A percentile compares a stretch with the other conserved stretches of the same genome.
These are phyloP conservation scores for Autographa pulchrina DNA, from an alignment of 2,888 invertebrate genomes.

Conservation along the genomic window DNA sequence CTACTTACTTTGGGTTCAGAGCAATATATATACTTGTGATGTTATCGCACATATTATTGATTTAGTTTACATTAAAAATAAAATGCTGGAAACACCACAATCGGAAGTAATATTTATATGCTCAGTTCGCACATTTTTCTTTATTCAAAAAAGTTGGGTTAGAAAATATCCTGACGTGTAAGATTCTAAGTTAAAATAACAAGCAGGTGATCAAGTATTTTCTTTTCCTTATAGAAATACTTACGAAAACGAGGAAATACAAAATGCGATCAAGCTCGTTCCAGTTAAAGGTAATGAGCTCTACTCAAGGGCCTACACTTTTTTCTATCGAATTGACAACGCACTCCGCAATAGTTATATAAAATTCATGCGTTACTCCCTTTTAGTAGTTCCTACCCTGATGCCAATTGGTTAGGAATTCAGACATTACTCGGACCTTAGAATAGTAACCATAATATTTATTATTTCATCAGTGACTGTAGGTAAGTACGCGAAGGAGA, in stretches of 20 bases:
- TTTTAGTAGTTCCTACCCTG: constrained; percentile 19
- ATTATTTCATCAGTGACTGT: constrained; percentile 14
- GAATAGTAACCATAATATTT: constrained; percentile 31
- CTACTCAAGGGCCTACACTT: constrained; percentile 17
- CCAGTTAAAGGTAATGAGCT: constrained; percentile 38
- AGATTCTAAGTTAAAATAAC: constrained; percentile 34
- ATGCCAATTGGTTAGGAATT: constrained; percentile 20
- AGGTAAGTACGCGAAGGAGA: neutral
- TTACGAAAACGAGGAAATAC: constrained; percentile 25
- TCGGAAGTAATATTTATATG: neutral
- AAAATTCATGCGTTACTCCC: constrained; percentile 24
- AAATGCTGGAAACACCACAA: neutral
- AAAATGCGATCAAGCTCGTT: constrained; percentile 46
- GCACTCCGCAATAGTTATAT: constrained; percentile 25
- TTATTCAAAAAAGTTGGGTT: neutral
- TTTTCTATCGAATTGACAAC: constrained; percentile 32
- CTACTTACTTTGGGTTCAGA: no score
- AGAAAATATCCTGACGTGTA: neutral
- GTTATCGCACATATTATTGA: no score
- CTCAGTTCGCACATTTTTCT: neutral
- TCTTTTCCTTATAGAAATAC: constrained; percentile 20
- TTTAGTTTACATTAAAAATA: neutral
- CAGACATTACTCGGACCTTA: constrained; percentile 15
- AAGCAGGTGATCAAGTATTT: constrained; percentile 35
- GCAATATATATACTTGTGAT: no score